These are phyloP conservation scores for Xestia ashworthii DNA, from an alignment of 2,888 invertebrate genomes.

Conservation along the genomic window DNA sequence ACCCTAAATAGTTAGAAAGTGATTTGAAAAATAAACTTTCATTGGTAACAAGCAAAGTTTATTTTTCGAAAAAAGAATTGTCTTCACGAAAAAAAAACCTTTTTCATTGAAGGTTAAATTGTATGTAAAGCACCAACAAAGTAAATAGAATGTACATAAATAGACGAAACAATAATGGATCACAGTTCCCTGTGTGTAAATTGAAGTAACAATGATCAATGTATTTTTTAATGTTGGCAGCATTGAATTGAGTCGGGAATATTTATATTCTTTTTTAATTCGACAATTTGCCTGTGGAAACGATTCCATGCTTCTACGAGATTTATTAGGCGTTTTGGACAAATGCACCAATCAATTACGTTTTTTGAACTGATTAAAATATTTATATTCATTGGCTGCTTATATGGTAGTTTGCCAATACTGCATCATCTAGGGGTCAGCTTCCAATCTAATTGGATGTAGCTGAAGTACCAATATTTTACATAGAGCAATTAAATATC, in stretches of 20 bases:
- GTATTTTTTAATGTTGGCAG: conserved; percentile 39
- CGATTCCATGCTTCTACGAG: not conserved
- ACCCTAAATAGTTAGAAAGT: not conserved
- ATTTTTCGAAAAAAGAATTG: not conserved
- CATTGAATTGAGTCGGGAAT: conserved; percentile 43
- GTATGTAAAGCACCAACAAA: conserved; percentile 15
- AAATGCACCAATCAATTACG: conserved; percentile 1
- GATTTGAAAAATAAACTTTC: not conserved
- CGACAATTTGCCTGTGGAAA: not conserved
- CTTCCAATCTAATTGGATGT: not conserved
- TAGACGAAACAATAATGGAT: conserved; percentile 51
- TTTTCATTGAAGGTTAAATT: conserved; percentile 20
- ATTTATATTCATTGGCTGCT: not conserved
- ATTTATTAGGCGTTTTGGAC: not conserved
- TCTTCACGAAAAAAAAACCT: conserved; percentile 1
- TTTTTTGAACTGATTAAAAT: not conserved
- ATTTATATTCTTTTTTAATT: conserved; percentile 22
- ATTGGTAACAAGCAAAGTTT: no score
- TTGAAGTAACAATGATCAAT: conserved; percentile 53
- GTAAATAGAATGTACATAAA: conserved; percentile 42
- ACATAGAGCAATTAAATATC: not conserved
- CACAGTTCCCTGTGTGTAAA: conserved; percentile 35
- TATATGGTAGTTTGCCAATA: no score
- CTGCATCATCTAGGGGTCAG: not conserved
- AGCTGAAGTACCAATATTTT: not conserved